Conservation (phyloP, 2,113 vertebrate species). For the Elaphurus davidianus region DNA sequence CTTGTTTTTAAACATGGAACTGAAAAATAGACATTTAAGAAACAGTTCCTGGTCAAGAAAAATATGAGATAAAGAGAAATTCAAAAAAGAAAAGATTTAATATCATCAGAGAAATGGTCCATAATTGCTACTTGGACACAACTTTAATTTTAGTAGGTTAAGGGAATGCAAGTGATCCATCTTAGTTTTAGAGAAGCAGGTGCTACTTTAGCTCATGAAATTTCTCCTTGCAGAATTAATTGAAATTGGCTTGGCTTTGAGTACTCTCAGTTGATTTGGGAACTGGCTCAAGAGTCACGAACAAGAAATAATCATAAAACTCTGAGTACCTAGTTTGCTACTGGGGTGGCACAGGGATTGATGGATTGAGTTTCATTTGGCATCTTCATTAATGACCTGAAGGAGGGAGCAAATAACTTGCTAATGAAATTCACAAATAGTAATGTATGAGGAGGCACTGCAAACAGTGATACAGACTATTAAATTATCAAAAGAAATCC, state of each 20-base stretch:
- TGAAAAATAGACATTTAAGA: slow-evolving; percentile 40
- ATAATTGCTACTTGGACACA: slow-evolving; percentile 70
- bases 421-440: slow-evolving; percentile 71
- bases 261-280: slow-evolving; percentile 70
- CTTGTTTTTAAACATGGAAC: slow-evolving; percentile 26
- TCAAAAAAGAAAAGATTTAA: background rate
- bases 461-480: slow-evolving; percentile 46
- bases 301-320: slow-evolving; percentile 71
- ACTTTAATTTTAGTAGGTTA: slow-evolving; percentile 69
- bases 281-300: slow-evolving; percentile 71
- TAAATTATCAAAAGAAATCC: slow-evolving; percentile 49
- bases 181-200: slow-evolving; percentile 67
- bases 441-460: slow-evolving; percentile 32
- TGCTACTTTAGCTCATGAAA: slow-evolving; percentile 61
- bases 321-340: slow-evolving; percentile 55
- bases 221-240: slow-evolving; percentile 73
- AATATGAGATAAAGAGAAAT: slow-evolving; percentile 35
- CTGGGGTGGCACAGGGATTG: slow-evolving; percentile 29
- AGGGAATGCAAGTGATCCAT: slow-evolving; percentile 69
- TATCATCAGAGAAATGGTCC: slow-evolving; percentile 57
- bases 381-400: slow-evolving; percentile 69
- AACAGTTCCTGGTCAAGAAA: slow-evolving; percentile 16
- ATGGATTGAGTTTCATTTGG: slow-evolving; percentile 61
- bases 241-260: slow-evolving; percentile 73
- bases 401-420: slow-evolving; percentile 54